A percentile compares a stretch with the other conserved stretches of the same genome.
Evolutionary conservation across 2,888 invertebrate species (phyloP).

Genomic region (Crocallis elinguaria): DNA sequence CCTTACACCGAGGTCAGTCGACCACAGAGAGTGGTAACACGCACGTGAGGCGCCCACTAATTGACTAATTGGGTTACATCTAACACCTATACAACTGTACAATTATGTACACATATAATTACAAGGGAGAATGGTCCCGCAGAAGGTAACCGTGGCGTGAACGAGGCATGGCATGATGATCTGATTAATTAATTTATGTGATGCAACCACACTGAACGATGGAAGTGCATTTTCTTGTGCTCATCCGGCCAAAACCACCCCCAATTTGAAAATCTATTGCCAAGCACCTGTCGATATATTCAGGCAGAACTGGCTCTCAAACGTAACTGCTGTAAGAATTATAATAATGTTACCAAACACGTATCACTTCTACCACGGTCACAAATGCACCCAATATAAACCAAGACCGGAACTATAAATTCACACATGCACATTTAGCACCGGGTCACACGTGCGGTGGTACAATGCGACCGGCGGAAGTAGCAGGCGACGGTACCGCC

Average conservation of each 20-base stretch:
- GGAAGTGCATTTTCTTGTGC: too few species aligned
- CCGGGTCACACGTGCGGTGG: background rate
- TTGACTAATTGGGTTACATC: conserved; percentile 51
- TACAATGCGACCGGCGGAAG: conserved; percentile 14
- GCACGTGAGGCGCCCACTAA: conserved; percentile 52
- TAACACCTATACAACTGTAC: conserved; percentile 39
- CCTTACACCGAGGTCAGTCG: conserved; percentile 39
- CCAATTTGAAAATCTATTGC: too few species aligned
- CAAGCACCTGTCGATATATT: too few species aligned
- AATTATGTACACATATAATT: conserved; percentile 50
- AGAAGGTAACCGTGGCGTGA: background rate
- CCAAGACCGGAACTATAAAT: background rate
- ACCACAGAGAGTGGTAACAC: conserved; percentile 36
- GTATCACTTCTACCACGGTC: background rate
- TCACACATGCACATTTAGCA: background rate
- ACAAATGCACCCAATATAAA: background rate
- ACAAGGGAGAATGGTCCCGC: conserved; percentile 35
- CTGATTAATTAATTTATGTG: background rate
- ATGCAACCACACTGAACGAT: too few species aligned
- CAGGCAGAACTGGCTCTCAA: too few species aligned
- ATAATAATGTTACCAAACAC: background rate
- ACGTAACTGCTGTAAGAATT: too few species aligned
- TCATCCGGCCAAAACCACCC: too few species aligned
- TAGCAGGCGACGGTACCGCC: conserved; percentile 3
- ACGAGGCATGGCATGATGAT: background rate